A percentile compares a stretch with the other conserved stretches of the same genome.
These are phyloP conservation scores for Parazoanthus swiftii DNA, from an alignment of 92 coral and sea anemone species.

Conservation along the genomic window DNA sequence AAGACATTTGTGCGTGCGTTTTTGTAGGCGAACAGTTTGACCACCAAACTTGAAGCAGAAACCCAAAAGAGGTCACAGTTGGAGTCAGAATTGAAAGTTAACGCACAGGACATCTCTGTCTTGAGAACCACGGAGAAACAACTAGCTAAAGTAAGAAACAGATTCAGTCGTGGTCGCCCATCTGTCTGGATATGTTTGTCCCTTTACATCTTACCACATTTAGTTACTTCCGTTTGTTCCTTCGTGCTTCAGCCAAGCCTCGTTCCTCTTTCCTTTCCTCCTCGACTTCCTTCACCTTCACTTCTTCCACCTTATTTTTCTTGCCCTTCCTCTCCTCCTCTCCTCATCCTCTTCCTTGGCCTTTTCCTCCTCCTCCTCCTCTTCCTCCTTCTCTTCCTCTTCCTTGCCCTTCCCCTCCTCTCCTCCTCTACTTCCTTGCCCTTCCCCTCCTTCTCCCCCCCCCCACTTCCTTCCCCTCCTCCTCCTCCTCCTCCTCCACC, in stretches of 20 bases:
- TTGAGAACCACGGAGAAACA: slow-evolving; percentile 85
- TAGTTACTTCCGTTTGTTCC: background rate
- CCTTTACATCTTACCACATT: background rate
- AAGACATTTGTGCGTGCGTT: background rate
- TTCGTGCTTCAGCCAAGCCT: background rate
- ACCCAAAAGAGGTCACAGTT: slow-evolving; percentile 79
- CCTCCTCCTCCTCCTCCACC: no score
- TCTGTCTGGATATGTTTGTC: background rate
- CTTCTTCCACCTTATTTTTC: no score
- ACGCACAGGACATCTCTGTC: slow-evolving; percentile 72
- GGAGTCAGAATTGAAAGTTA: slow-evolving; percentile 79
- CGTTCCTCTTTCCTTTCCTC: no score
- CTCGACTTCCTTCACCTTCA: no score
- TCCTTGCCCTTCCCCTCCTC: no score
- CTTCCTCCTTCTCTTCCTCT: no score
- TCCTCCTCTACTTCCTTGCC: no score
- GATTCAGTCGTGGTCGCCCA: no score
- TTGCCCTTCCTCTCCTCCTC: no score
- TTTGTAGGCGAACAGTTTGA: slow-evolving; percentile 66
- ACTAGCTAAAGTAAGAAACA: slow-evolving; percentile 69
- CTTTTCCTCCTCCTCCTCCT: background rate
- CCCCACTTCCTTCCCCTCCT: no score
- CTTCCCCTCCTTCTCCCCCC: no score
- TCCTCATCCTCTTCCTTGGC: background rate
- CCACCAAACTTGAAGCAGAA: slow-evolving; percentile 71